These are phyloP conservation scores for Ectemnius cavifrons DNA, from an alignment of 2,888 invertebrate genomes.

Conservation along the genomic window DNA sequence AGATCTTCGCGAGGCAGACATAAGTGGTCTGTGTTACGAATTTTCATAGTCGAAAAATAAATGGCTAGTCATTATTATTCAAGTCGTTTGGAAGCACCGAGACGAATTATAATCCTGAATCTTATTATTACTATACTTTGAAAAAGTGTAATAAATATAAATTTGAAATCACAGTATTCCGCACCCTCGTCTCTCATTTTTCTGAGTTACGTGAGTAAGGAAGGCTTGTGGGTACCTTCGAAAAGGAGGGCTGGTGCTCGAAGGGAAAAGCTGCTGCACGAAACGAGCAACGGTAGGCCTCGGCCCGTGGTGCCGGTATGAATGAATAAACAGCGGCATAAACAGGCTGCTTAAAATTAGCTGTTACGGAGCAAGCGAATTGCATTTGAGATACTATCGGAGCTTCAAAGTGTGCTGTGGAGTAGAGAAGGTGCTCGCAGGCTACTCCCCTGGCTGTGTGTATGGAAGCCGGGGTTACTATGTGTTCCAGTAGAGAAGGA, in stretches of 20 bases:
- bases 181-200: no score
- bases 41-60: no score
- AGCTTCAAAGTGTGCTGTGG: constrained; percentile 37
- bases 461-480: neutral
- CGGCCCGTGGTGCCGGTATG: constrained; percentile 62
- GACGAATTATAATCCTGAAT: no score
- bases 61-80: no score
- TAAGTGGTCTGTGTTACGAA: no score
- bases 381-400: constrained; percentile 69
- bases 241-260: constrained; percentile 55
- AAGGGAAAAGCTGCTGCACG: constrained; percentile 61
- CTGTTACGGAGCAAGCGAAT: constrained; percentile 65
- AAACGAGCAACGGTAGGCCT: constrained; percentile 58
- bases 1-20: no score
- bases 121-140: no score
- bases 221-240: constrained; percentile 38
- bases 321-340: constrained; percentile 70
- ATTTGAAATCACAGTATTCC: no score
- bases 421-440: constrained; percentile 30
- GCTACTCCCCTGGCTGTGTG: constrained; percentile 3
- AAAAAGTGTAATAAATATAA: no score
- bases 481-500: constrained; percentile 6
- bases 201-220: neutral
- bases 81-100: no score
- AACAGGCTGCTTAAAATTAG: constrained; percentile 70